These are phyloP conservation scores for Heliconius aoede DNA, from an alignment of 2,888 invertebrate species.

Conservation along the genomic window DNA sequence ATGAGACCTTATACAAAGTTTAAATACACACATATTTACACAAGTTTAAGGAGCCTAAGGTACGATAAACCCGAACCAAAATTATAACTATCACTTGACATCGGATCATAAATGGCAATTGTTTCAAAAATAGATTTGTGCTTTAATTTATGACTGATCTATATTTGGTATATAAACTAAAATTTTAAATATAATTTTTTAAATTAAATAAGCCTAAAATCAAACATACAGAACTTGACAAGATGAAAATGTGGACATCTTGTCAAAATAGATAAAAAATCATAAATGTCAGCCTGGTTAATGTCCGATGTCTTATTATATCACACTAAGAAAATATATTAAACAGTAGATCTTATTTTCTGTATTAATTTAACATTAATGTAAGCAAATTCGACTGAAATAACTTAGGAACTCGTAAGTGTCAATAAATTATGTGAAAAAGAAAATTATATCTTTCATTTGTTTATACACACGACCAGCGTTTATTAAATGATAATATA, in stretches of 20 bases:
- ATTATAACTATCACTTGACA: conserved; percentile 34
- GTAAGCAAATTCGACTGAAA: conserved; percentile 49
- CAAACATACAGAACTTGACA: neutral
- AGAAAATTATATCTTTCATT: conserved; percentile 29
- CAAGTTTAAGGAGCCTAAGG: conserved; percentile 51
- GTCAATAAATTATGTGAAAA: conserved; percentile 68
- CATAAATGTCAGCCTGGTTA: neutral
- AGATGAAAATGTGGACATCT: neutral
- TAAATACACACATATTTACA: conserved; percentile 61
- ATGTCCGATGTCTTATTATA: conserved; percentile 42
- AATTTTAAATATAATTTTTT: no score
- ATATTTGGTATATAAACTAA: neutral
- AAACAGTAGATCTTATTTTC: conserved; percentile 27
- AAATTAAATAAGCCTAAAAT: no score
- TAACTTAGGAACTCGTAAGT: conserved; percentile 66
- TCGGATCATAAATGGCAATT: conserved; percentile 14
- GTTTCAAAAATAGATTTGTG: neutral
- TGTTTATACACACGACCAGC: conserved; percentile 32
- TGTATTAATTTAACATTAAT: conserved; percentile 42
- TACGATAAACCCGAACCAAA: conserved; percentile 59
- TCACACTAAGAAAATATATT: conserved; percentile 55
- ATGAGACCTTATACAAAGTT: conserved; percentile 51
- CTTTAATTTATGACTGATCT: neutral
- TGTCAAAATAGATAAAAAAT: neutral
- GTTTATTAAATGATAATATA: neutral